These are phyloP conservation scores for Aquatica leii DNA, from an alignment of 2,888 invertebrate species.

Conservation along the genomic window DNA sequence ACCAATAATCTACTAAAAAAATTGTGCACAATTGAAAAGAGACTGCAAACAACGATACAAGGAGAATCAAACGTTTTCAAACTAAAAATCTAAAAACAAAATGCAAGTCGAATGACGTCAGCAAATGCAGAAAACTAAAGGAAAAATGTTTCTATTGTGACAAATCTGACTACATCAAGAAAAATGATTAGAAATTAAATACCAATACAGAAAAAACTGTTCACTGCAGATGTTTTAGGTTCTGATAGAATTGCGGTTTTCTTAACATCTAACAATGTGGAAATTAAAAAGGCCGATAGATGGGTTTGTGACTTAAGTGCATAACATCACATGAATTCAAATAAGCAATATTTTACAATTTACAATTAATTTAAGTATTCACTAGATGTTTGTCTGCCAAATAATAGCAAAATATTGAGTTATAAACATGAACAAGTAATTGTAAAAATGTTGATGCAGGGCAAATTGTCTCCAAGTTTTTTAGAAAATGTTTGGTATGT, in stretches of 20 bases:
- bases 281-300: too few relatives aligned
- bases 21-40: neutral
- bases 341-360: too few relatives aligned
- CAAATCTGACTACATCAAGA: neutral
- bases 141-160: neutral
- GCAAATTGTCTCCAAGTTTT: too few relatives aligned
- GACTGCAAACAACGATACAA: too few relatives aligned
- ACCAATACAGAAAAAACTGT: neutral
- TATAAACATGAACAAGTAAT: too few relatives aligned
- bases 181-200: neutral
- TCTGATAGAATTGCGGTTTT: neutral
- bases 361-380: too few relatives aligned
- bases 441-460: too few relatives aligned
- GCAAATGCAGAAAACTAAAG: neutral
- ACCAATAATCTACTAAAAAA: neutral
- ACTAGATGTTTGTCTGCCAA: too few relatives aligned
- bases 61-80: neutral
- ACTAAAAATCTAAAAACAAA: neutral
- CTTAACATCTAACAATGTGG: neutral
- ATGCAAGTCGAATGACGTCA: neutral
- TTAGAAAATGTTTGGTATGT: too few relatives aligned
- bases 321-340: too few relatives aligned
- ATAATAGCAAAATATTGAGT: too few relatives aligned
- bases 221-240: neutral
- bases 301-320: too few relatives aligned